Evolutionary conservation across 1,140 invertebrate genomes (phyloP).

Genomic region (Drosophila takahashii): DNA sequence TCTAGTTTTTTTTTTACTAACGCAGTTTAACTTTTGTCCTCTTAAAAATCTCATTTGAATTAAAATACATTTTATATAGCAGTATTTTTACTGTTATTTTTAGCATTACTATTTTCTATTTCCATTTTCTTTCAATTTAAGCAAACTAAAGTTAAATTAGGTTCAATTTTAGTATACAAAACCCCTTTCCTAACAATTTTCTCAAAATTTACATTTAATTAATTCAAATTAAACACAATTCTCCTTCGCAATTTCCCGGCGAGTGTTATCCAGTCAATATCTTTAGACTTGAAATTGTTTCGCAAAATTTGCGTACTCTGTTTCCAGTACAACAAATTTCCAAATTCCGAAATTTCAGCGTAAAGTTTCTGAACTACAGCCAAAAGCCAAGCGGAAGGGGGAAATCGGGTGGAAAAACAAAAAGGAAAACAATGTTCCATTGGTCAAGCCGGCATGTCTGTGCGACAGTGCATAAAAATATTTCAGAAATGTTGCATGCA

Average conservation of each 20-base stretch:
- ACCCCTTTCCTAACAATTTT: neutral
- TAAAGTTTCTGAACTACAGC: conserved; percentile 21
- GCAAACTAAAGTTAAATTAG: too few relatives aligned
- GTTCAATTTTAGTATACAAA: too few relatives aligned
- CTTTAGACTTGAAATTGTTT: conserved; percentile 25
- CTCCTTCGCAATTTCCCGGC: conserved; percentile 1
- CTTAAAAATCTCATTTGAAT: too few relatives aligned
- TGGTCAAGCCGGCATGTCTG: conserved; percentile 56
- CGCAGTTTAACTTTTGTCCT: too few relatives aligned
- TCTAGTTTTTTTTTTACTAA: neutral
- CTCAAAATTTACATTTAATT: neutral
- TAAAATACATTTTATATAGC: too few relatives aligned
- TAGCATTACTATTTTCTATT: too few relatives aligned
- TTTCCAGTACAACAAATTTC: conserved; percentile 16
- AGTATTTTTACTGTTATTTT: too few relatives aligned
- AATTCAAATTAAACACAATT: conserved; percentile 14
- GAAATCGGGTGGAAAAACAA: conserved; percentile 30
- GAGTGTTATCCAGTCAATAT: conserved; percentile 13
- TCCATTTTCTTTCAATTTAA: too few relatives aligned
- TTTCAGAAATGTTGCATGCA: conserved; percentile 74
- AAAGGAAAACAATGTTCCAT: conserved; percentile 58
- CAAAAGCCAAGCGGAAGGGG: conserved; percentile 10
- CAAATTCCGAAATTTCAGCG: conserved; percentile 33
- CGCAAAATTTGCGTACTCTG: conserved; percentile 30
- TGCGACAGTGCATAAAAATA: conserved; percentile 81